Base-by-base conservation (phyloP, 1,140 invertebrate species). In the Galleria mellonella region DNA sequence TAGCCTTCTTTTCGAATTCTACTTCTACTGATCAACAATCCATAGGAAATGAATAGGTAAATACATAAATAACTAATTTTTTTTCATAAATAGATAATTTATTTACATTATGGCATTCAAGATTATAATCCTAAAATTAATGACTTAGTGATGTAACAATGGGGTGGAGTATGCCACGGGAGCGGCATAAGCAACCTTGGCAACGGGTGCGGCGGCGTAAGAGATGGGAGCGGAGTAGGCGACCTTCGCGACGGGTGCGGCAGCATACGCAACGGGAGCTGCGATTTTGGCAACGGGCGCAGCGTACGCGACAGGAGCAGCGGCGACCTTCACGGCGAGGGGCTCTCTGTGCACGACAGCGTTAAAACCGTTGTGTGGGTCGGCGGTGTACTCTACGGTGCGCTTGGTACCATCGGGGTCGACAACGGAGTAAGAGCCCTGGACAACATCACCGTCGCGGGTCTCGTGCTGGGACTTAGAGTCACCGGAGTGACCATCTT, bases 351-450 rank as follows among this genome's bases (percentile, higher is more conserved):
- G 73, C 4, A 86, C 84, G 32, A 87, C 85, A 11, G 84, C 86
- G 64, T 88, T 87, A 70, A 88, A 88, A 30, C 87, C 87, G 40
- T 84, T 86, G 54, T 85, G 77, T 17, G 72, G 66, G 54, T 88
- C 88, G 10, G 87, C 87, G n/a, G 89, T 90, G 73, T 92, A 91
- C 43, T 91, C 89, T 0, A 91, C 90, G 28, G 88, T 91, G 44
- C 91, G 86, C 62, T 88, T 89, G 58, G 86, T 88, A 45, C 91
- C 91, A 61, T 92, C 90, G 3, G 90, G 88, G 70, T 91, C 90
- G 12, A 89, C 83, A 1, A 91, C 65, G 4, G 88, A 89, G 74
- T 91, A 91, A 32, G 87, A 87, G 45, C 90, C 90, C 58, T 90
- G 87, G 9, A 90, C 88, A 1, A 89, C 65, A 45, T 90, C 89